These are phyloP conservation scores for Cervus canadensis DNA, from an alignment of 2,113 vertebrate genomes.

Conservation along the genomic window DNA sequence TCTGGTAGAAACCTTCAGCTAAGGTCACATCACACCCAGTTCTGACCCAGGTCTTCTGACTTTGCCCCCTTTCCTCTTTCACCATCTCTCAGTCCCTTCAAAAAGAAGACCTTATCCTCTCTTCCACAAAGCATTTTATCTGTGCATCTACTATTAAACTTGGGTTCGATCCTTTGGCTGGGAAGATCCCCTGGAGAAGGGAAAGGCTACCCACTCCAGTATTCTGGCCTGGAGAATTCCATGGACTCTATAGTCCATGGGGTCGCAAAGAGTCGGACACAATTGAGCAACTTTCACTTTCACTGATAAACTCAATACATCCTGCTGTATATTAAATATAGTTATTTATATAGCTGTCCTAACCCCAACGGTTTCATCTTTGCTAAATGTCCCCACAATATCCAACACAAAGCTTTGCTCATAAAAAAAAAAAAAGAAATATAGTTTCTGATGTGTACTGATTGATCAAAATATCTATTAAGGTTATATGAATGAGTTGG, in stretches of 20 bases:
- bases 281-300: neutral
- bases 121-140: neutral
- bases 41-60: neutral
- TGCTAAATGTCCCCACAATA: neutral
- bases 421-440: neutral
- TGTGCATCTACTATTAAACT: neutral
- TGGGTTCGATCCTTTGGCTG: neutral
- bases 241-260: neutral
- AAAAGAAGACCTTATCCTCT: neutral
- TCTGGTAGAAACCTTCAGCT: neutral
- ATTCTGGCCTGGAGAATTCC: neutral
- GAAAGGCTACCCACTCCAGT: neutral
- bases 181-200: neutral
- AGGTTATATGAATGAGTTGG: neutral
- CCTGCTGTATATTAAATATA: neutral
- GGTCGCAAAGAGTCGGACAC: neutral
- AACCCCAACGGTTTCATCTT: neutral
- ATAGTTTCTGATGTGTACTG: neutral
- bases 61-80: fast-evolving
- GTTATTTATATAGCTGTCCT: neutral
- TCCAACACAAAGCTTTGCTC: neutral
- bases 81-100: neutral
- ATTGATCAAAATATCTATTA: neutral
- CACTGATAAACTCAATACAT: neutral
- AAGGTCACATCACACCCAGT: neutral